Evolutionary conservation across 2,113 vertebrate species (phyloP).

Genomic region (Hippocampus guttulatus): DNA sequence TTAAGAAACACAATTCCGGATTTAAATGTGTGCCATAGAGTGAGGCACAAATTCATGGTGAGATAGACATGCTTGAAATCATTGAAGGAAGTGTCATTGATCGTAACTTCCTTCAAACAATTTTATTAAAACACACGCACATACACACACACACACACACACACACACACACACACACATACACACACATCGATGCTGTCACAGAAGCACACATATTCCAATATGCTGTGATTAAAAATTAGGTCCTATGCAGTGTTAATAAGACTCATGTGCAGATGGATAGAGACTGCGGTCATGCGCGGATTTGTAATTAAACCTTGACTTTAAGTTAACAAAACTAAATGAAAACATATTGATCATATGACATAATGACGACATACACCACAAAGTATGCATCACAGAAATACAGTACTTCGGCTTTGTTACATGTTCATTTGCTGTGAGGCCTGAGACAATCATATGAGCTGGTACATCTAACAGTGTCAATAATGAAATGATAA

Average conservation of each 20-base stretch:
- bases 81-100: background rate
- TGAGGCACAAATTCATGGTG: background rate
- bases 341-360: background rate
- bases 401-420: background rate
- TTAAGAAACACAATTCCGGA: too few species aligned
- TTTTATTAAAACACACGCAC: background rate
- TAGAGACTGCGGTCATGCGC: background rate
- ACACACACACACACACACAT: too few species aligned
- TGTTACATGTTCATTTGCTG: constrained; percentile 1
- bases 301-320: background rate
- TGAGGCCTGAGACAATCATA: constrained; percentile 1
- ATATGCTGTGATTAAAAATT: constrained; percentile 17
- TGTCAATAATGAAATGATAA: constrained; percentile 9
- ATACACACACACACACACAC: too few species aligned
- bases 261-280: background rate
- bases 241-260: constrained; percentile 21
- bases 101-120: background rate
- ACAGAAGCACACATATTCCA: background rate
- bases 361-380: background rate
- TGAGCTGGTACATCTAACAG: constrained; percentile 24
- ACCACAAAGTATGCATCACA: background rate
- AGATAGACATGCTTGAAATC: background rate
- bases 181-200: too few species aligned
- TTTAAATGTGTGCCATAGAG: background rate
- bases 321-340: background rate